Evolutionary conservation across 2,113 vertebrate genomes (phyloP).

Genomic region (Craseonycteris thonglongyai): DNA sequence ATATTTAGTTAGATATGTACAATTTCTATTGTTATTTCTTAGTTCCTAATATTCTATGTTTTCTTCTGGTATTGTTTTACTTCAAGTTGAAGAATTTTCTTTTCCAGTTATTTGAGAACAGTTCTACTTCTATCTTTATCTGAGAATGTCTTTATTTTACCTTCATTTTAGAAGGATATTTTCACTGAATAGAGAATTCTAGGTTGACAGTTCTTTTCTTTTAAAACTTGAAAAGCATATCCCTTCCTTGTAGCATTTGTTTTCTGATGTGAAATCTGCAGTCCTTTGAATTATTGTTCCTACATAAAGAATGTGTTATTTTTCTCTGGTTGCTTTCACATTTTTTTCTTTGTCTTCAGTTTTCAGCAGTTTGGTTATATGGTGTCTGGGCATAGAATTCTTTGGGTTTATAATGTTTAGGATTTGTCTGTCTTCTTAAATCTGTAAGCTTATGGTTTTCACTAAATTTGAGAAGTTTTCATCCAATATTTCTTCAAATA

Average conservation of each 20-base stretch:
- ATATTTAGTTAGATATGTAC: not conserved
- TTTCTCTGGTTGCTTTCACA: not conserved
- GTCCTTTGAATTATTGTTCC: not conserved
- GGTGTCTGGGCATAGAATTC: not conserved
- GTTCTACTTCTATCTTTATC: not conserved
- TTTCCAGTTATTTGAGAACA: not conserved
- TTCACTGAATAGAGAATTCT: not conserved
- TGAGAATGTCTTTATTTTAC: not conserved
- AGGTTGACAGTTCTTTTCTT: not conserved
- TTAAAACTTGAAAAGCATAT: not conserved
- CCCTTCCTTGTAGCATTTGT: not conserved
- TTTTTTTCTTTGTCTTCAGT: not conserved
- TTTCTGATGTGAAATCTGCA: not conserved
- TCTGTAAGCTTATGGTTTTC: not conserved
- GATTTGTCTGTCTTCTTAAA: not conserved
- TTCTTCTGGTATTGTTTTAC: not conserved
- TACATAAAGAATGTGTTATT: not conserved
- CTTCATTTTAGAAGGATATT: not conserved
- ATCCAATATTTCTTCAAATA: not conserved
- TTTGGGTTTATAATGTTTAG: not conserved
- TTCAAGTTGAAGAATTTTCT: not conserved
- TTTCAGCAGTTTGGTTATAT: not conserved
- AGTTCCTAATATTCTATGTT: not conserved
- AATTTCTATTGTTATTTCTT: not conserved
- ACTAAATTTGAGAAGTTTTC: not conserved